Base-by-base conservation (phyloP, 2,113 vertebrate genomes). In the Probosciger aterrimus region DNA sequence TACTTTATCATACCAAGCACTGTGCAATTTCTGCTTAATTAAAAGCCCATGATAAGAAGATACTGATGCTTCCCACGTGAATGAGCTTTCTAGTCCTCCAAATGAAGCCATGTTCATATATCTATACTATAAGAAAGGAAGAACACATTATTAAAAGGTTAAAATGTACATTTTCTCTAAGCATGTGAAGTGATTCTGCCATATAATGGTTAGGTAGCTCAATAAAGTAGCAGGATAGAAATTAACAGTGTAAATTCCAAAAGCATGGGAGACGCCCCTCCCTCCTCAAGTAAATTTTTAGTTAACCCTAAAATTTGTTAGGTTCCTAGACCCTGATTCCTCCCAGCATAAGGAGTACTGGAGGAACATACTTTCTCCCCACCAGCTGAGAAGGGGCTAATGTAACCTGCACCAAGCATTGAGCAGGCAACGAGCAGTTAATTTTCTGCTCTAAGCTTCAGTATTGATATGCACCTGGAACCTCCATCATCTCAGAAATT, bases 11-110 rank as follows among this genome's bases (percentile, higher is more conserved):
- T 75, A 70, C 47, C 62, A 89, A 93, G 69, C 53, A 39, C 89
- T 82, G 28, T 92, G 89, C 81, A 73, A 52, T 20, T 62, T 49
- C 60, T 84, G 77, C 81, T 93, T 96, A 97, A 96, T 96, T 97
- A 95, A 95, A 96, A 97, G 91, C 83, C 75, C 73, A 73, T 86
- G 89, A 84, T 47, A 91, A 62, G 69, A 82, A 84, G 74, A 92
- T 82, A 82, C 77, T 95, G 84, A 91, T 96, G 82, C 64, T 88
- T 97, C 94, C 95, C 80, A 68, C 2, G 12, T 93, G 91, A 91
- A 71, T 92, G 91, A 92, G 37, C 62, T 93, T 85, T 60, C 46
- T 89, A 23, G 78, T 95, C 44, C 86, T 76, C 70, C 53, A 93
- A 87, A 87, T 96, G 89, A 92, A 89, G 70, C 57, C 18, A 28